Evolutionary conservation across 2,797 vertebrate species (phyloP).

Genomic region (Mus minutoides): DNA sequence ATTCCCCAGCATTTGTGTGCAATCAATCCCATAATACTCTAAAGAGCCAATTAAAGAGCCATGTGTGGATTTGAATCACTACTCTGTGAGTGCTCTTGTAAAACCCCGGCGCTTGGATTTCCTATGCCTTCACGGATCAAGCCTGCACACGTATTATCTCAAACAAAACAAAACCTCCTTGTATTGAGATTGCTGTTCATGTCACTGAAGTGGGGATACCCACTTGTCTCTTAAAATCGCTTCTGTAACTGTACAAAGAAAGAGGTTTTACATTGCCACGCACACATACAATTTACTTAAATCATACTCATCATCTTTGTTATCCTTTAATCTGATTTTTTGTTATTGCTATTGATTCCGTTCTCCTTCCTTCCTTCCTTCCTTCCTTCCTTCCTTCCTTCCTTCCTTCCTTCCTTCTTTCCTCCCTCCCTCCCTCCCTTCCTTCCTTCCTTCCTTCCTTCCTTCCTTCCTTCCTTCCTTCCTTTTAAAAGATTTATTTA

Average conservation of each 20-base stretch:
- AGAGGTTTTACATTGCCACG: not conserved
- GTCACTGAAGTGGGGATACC: not conserved
- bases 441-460: no score
- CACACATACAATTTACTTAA: not conserved
- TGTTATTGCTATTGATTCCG: not conserved
- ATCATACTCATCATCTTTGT: not conserved
- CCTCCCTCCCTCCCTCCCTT: no score
- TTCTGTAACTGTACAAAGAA: not conserved
- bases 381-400: no score
- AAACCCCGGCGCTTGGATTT: not conserved
- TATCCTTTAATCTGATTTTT: not conserved
- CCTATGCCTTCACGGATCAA: not conserved
- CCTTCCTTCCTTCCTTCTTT: no score
- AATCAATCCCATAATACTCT: slow-evolving; percentile 13
- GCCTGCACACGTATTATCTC: not conserved
- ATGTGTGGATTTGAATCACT: slow-evolving; percentile 11
- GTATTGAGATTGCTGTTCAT: slow-evolving; percentile 3
- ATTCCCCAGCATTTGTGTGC: not conserved
- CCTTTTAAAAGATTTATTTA: no score
- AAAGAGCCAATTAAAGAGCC: not conserved
- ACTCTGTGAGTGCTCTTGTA: not conserved
- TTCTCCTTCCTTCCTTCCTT: no score
- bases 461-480: no score
- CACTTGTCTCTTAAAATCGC: not conserved
- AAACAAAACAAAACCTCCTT: slow-evolving; percentile 42